A percentile compares a stretch with the other conserved stretches of the same genome.
Evolutionary conservation across 2,113 vertebrate species (phyloP).

Genomic region (Eudyptes chrysolophus): DNA sequence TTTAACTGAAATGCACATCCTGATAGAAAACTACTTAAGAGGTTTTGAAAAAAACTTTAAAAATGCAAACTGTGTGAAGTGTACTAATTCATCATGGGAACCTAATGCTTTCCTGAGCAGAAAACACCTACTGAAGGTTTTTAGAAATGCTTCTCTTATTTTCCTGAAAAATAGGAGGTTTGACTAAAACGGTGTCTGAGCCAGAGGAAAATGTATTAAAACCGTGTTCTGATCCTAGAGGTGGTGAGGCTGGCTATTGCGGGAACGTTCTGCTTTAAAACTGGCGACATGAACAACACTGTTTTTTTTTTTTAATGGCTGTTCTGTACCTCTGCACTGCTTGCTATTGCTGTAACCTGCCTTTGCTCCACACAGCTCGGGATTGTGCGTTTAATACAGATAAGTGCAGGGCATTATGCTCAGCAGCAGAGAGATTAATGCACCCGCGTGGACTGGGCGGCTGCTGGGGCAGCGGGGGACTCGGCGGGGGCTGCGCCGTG

Average conservation of each 20-base stretch:
- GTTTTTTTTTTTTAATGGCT: not conserved
- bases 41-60: not conserved
- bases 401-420: not conserved
- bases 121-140: not conserved
- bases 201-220: not conserved
- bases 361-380: not conserved
- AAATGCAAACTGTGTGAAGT: not conserved
- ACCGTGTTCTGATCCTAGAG: fast-evolving
- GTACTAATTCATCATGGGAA: not conserved
- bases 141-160: not conserved
- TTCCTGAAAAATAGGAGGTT: not conserved
- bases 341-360: not conserved
- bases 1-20: not conserved
- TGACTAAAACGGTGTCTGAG: not conserved
- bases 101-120: not conserved
- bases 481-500: fast-evolving
- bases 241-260: fast-evolving
- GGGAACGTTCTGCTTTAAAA: fast-evolving
- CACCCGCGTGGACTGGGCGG: not conserved
- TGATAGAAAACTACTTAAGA: not conserved
- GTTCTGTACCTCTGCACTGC: not conserved
- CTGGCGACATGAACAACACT: fast-evolving
- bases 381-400: not conserved
- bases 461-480: not conserved
- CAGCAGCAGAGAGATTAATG: not conserved